These are phyloP conservation scores for Polietes domitor DNA, from an alignment of 2,888 invertebrate species.

Conservation along the genomic window DNA sequence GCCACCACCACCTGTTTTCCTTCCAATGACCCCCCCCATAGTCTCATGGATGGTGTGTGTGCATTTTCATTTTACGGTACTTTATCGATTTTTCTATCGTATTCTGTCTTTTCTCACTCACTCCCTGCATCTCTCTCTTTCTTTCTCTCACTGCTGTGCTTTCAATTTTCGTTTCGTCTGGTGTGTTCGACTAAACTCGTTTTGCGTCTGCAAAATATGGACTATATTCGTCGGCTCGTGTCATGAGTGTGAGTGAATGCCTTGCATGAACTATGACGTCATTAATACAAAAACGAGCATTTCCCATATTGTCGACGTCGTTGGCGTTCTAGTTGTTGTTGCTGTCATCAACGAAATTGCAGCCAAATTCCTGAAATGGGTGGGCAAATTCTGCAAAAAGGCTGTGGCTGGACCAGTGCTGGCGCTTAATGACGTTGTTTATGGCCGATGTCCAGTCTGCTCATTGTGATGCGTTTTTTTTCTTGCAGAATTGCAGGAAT, in stretches of 20 bases:
- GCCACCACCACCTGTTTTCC: not conserved
- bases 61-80: constrained; percentile 13
- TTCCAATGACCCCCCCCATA: not conserved
- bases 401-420: too few relatives aligned
- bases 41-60: not conserved
- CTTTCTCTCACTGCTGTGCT: not conserved
- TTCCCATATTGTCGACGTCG: not conserved
- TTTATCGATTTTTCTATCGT: constrained; percentile 24
- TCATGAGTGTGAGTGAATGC: not conserved
- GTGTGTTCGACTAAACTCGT: constrained; percentile 60
- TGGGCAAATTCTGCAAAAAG: too few relatives aligned
- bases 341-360: not conserved
- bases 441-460: not conserved
- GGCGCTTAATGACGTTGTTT: too few relatives aligned
- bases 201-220: constrained; percentile 46
- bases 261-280: constrained; percentile 55
- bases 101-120: not conserved
- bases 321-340: too few relatives aligned
- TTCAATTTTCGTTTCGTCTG: not conserved
- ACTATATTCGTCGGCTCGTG: constrained; percentile 22
- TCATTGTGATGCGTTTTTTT: not conserved
- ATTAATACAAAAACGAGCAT: constrained; percentile 18
- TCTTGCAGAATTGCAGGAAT: not conserved
- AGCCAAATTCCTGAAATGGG: not conserved
- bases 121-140: not conserved